Evolutionary conservation across 2,113 vertebrate species (phyloP), one percentile per base, ranked within the genome.

Genomic region (Bathybates hornii): DNA sequence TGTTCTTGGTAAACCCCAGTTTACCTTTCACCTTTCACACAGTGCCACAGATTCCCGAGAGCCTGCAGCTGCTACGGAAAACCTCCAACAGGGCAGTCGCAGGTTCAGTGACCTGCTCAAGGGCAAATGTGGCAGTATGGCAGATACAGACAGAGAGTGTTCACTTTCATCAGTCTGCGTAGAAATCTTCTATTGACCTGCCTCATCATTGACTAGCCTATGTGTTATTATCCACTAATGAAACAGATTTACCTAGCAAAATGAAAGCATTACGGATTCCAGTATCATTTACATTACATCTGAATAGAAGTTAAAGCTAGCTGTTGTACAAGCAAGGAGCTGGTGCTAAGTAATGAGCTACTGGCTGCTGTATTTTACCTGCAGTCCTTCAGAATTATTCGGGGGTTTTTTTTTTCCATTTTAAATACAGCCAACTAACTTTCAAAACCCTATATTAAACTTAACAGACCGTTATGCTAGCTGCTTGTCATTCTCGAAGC

Each of bases 21-120:
- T 63, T 21, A 89, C 89, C 88, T 92, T 93, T 94, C n/a, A 87
- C 89, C 89, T 92, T 93, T 94, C 5, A 84, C 91, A 89, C 90
- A 87, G 81, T 92, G 78, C 71, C 91, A 93, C 89, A 91, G 48
- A 87, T 85, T 76, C 3, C 9, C 2, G 14, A 13, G 59, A 76
- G 43, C 27, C 45, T 14, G 80, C 57, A 57, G 79, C 38, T 41
- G 41, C 85, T 78, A 11, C 8, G 2, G 14, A 53, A 83, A 61
- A 41, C 45, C 41, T 80, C 34, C 54, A 80, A 27, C 80, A 83
- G 45, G 45, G 73, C 56, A 85, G 53, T 29, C 0, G 4, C 36
- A 59, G 85, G 90, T 85, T 89, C 80, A 85, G 4, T 45, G 76
- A 82, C 84, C 80, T 19, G 54, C 38, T 56, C 32, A 57, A 53